Evolutionary conservation across 2,888 invertebrate genomes (phyloP), one percentile per base, ranked within the genome.

Genomic region (Eupithecia inturbata): DNA sequence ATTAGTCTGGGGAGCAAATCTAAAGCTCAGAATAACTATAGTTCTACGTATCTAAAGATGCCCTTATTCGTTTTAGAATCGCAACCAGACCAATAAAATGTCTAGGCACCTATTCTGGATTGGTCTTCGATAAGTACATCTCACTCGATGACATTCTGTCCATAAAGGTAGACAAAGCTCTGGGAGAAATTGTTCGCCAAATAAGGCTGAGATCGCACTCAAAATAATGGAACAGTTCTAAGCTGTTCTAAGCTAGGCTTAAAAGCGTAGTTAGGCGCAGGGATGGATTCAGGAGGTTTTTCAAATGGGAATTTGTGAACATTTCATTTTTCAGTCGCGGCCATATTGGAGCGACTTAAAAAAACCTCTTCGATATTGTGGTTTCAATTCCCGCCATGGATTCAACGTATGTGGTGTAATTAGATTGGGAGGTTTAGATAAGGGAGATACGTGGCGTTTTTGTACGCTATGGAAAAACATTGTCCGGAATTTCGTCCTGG

Each of bases 151-250:
- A 77, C 78, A 77, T 78, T 78, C 71, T 60, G 74, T 75, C 76
- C 77, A 76, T 77, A 73, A 76, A 71, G 69, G 31, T 39, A 26
- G 57, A 57, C 26, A 57, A 57, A 57, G 57, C 57, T 72, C 36
- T 53, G 45, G 63, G 57, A 62, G 73, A 57, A 73, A 76, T 73
- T 68, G 73, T 57, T 49, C 67, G 39, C 78, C 78, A 76, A 77
- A 80, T 78, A 80, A 76, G 79, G 79, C 67, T 45, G 69, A 63
- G 64, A 67, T 76, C 66, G 66, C 71, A 71, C 70, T 77, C 74
- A 75, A 72, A 75, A 73, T 78, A 76, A 78, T 76, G 72, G 73
- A 69, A 76, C 70, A 73, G 68, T 72, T 78, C 72, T 72, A 57
- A 57, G 57, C 57, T 57, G 70, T 49, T 63, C 77, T 73, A 76